Percentiles rank a stretch among this genome's conserved stretches.
phyloP scores from a whole-genome alignment of 2,888 invertebrate genomes.

The Phoenoteleia sp. region DNA sequence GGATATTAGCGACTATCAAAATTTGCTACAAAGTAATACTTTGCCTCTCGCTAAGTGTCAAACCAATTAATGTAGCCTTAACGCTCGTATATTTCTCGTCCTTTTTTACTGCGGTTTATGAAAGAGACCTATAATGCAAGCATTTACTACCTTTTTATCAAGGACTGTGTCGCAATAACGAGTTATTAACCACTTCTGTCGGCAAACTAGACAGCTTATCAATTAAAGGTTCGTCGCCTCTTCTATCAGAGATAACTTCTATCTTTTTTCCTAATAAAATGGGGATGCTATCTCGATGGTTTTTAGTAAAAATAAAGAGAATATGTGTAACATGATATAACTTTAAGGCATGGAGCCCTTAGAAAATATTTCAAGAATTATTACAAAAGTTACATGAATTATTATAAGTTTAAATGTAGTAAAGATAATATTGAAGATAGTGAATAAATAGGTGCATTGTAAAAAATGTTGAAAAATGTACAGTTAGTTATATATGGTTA shows the following conservation, averaged over 20 bases:
- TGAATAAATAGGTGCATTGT: too few relatives aligned
- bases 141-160: conserved; percentile 46
- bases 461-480: too few relatives aligned
- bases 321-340: too few relatives aligned
- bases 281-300: too few relatives aligned
- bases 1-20: conserved; percentile 20
- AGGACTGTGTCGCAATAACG: conserved; percentile 31
- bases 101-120: conserved; percentile 32
- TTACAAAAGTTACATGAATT: too few relatives aligned
- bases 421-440: too few relatives aligned
- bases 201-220: conserved; percentile 40
- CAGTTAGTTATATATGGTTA: too few relatives aligned
- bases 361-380: too few relatives aligned
- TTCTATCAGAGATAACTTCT: conserved; percentile 3
- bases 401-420: too few relatives aligned
- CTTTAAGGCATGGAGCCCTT: too few relatives aligned
- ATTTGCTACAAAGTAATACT: conserved; percentile 6
- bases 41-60: not conserved
- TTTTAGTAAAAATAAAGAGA: too few relatives aligned
- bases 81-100: conserved; percentile 25
- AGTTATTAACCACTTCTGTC: conserved; percentile 45
- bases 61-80: conserved; percentile 28
- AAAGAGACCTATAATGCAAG: conserved; percentile 27
- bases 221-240: conserved; percentile 47
- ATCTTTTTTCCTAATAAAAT: too few relatives aligned